A percentile compares a stretch with the other conserved stretches of the same genome.
Conservation (phyloP, 2,113 vertebrate genomes). For the Passerina amoena region DNA sequence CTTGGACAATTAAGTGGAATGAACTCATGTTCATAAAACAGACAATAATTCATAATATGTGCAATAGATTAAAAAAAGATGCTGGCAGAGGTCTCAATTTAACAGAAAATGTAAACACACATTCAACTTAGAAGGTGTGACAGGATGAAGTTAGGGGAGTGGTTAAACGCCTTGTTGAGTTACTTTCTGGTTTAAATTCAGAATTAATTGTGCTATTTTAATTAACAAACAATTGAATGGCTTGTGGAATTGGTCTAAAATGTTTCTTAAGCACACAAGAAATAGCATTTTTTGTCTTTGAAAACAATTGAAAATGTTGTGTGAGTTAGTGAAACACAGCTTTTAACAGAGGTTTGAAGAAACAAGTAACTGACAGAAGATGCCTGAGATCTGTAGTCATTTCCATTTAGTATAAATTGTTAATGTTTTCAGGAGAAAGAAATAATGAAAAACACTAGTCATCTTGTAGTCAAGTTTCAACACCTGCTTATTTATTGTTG, state of each 20-base stretch:
- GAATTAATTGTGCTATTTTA: background rate
- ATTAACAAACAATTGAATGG: background rate
- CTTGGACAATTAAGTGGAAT: background rate
- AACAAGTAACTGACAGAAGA: background rate
- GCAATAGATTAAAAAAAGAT: background rate
- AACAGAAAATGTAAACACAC: background rate
- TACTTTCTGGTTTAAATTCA: background rate
- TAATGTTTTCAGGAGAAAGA: background rate
- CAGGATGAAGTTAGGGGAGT: background rate
- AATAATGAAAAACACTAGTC: constrained; percentile 15
- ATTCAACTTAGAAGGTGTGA: background rate
- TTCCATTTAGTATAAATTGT: background rate
- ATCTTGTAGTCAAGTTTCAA: constrained; percentile 9
- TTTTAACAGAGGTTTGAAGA: background rate
- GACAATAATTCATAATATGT: background rate
- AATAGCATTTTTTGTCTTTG: background rate
- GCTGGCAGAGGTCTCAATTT: background rate
- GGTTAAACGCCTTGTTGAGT: background rate
- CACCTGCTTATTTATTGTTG: constrained; percentile 19
- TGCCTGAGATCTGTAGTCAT: background rate
- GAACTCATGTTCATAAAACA: background rate
- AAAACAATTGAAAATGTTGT: background rate
- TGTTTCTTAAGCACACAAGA: background rate
- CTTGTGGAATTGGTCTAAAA: background rate
- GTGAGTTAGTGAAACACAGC: background rate